Percentiles rank a stretch among this genome's conserved stretches.
Conservation (phyloP, 1,140 invertebrate species). For the Drosophila micromelanica region DNA sequence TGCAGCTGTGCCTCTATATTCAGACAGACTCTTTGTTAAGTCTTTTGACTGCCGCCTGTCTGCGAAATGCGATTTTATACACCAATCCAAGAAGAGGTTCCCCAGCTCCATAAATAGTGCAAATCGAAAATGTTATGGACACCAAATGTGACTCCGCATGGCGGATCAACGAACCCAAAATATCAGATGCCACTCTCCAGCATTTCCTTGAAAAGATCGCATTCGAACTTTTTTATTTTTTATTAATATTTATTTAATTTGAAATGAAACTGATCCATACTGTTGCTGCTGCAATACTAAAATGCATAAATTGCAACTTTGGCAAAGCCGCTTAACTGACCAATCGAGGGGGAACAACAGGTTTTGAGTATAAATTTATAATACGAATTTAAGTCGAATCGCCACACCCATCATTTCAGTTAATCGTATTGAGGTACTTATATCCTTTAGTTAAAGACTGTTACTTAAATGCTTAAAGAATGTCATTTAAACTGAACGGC, state of each 20-base stretch:
- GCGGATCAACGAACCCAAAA: slow-evolving; percentile 62
- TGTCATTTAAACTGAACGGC: slow-evolving; percentile 4
- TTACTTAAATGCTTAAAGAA: slow-evolving; percentile 26
- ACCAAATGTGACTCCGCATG: slow-evolving; percentile 48
- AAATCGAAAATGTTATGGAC: slow-evolving; percentile 60
- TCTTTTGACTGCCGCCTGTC: slow-evolving; percentile 52
- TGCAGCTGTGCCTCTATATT: slow-evolving; percentile 23
- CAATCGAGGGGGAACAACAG: slow-evolving; percentile 52
- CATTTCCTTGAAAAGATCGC: slow-evolving; percentile 18
- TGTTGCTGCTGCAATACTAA: slow-evolving; percentile 40
- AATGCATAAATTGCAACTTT: slow-evolving; percentile 74
- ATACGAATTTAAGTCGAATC: slow-evolving; percentile 32
- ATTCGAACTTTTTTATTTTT: neutral
- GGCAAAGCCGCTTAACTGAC: slow-evolving; percentile 59
- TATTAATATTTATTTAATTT: slow-evolving; percentile 56
- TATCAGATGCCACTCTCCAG: slow-evolving; percentile 41
- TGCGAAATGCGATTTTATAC: slow-evolving; percentile 37
- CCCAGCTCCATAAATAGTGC: slow-evolving; percentile 25
- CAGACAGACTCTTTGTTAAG: slow-evolving; percentile 42
- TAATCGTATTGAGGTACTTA: neutral
- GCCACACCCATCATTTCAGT: slow-evolving; percentile 3
- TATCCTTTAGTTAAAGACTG: slow-evolving; percentile 17
- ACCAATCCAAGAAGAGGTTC: slow-evolving; percentile 35
- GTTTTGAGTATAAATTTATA: slow-evolving; percentile 61
- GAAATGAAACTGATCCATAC: slow-evolving; percentile 29